phyloP scores from a whole-genome alignment of 2,888 invertebrate genomes.

The Ochropacha duplaris region DNA sequence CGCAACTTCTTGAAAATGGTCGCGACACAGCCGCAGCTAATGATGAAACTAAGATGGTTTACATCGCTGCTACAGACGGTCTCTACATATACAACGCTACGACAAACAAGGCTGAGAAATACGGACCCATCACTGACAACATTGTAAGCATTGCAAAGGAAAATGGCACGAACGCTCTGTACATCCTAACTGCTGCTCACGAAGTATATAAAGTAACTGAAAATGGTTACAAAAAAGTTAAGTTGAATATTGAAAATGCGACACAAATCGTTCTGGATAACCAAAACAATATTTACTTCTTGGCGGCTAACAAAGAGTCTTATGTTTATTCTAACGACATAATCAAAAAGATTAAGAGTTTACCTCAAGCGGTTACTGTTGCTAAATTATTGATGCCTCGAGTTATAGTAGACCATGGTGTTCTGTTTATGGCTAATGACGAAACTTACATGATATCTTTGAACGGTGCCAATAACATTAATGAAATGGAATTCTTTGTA shows the following conservation, averaged over 20 bases:
- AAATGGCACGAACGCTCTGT: slow-evolving; percentile 48
- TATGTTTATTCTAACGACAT: slow-evolving; percentile 40
- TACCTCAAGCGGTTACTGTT: slow-evolving; percentile 42
- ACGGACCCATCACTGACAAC: slow-evolving; percentile 50
- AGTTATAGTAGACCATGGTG: slow-evolving; percentile 41
- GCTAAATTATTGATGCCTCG: slow-evolving; percentile 50
- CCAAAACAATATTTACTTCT: slow-evolving; percentile 56
- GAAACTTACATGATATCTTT: slow-evolving; percentile 40
- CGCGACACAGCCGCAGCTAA: slow-evolving; percentile 41
- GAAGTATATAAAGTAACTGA: slow-evolving; percentile 57
- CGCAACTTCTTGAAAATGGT: slow-evolving; percentile 45
- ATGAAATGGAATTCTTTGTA: slow-evolving; percentile 33
- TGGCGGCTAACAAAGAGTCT: slow-evolving; percentile 41
- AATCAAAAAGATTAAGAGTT: slow-evolving; percentile 47
- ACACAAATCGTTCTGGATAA: slow-evolving; percentile 57
- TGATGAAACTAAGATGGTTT: slow-evolving; percentile 39
- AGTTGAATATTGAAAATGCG: slow-evolving; percentile 46
- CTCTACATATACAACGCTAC: slow-evolving; percentile 44
- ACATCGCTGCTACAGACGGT: slow-evolving; percentile 53
- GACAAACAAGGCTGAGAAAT: slow-evolving; percentile 45
- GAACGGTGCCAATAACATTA: slow-evolving; percentile 46
- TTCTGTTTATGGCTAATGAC: slow-evolving; percentile 45
- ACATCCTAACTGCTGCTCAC: slow-evolving; percentile 52
- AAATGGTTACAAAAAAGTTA: slow-evolving; percentile 50
- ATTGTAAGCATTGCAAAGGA: slow-evolving; percentile 47